Conservation (phyloP, 2,113 vertebrate genomes). For the Panthera uncia region DNA sequence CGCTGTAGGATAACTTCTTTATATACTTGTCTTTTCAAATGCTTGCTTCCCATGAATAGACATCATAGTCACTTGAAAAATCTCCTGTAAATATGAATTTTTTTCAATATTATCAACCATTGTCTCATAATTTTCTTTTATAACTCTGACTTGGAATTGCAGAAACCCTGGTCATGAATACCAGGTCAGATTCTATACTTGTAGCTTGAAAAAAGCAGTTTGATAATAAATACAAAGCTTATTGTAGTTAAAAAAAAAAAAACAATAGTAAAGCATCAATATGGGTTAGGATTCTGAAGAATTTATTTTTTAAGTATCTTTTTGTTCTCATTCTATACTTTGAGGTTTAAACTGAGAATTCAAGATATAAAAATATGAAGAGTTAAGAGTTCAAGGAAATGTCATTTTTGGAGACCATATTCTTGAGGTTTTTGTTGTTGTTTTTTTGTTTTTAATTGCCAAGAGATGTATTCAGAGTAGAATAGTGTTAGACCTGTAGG, state of each 20-base stretch:
- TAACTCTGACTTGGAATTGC: conserved; percentile 68
- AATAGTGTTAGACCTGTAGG: neutral
- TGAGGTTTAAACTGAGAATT: conserved; percentile 47
- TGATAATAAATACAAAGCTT: conserved; percentile 70
- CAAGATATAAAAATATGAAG: conserved; percentile 27
- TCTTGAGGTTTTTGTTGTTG: neutral
- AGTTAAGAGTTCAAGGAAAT: conserved; percentile 53
- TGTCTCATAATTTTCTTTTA: conserved; percentile 77
- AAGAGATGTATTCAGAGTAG: neutral
- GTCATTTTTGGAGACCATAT: conserved; percentile 18
- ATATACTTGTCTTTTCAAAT: conserved; percentile 74
- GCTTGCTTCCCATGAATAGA: conserved; percentile 76
- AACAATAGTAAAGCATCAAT: neutral
- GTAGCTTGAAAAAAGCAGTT: conserved; percentile 54
- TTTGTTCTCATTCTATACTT: conserved; percentile 49
- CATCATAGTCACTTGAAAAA: conserved; percentile 72
- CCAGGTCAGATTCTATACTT: conserved; percentile 64
- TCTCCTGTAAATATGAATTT: conserved; percentile 69
- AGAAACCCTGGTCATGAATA: conserved; percentile 64
- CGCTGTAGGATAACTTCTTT: conserved; percentile 70
- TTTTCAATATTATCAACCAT: conserved; percentile 74
- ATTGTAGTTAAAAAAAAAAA: conserved; percentile 51
- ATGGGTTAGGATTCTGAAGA: conserved; percentile 42
- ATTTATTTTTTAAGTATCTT: conserved; percentile 57
- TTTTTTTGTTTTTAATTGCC: neutral